Conservation (phyloP, 2,113 vertebrate genomes). For the Tetrao urogallus region DNA sequence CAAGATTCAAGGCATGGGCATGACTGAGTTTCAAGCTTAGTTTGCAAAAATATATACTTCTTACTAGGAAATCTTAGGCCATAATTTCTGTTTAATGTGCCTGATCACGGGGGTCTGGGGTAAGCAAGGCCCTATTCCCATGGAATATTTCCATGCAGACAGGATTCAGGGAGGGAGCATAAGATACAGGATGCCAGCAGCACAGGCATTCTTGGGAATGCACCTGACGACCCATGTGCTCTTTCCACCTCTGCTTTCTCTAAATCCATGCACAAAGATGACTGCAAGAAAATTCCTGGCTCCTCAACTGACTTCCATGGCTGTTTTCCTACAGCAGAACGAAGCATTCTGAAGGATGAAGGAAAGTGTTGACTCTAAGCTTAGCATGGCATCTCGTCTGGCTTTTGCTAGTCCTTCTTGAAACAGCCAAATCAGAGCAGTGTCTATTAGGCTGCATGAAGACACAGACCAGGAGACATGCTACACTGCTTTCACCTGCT, state of each 20-base stretch:
- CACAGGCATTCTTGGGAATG: not conserved
- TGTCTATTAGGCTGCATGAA: not conserved
- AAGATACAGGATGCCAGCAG: not conserved
- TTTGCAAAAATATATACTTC: not conserved
- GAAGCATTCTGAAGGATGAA: not conserved
- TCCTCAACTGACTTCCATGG: not conserved
- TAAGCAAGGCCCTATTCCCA: not conserved
- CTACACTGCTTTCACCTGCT: not conserved
- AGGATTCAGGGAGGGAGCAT: not conserved
- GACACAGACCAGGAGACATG: rapidly evolving
- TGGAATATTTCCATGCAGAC: not conserved
- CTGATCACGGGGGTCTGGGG: rapidly evolving
- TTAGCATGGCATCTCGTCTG: not conserved
- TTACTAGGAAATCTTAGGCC: not conserved
- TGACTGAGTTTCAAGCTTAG: constrained; percentile 3
- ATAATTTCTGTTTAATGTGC: not conserved
- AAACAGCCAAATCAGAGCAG: not conserved
- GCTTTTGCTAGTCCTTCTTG: not conserved
- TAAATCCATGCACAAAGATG: not conserved
- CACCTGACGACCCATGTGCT: not conserved
- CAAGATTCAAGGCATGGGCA: constrained; percentile 44
- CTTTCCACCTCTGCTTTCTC: constrained; percentile 29
- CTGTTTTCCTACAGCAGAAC: not conserved
- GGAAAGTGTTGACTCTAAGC: not conserved
- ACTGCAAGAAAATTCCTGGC: not conserved